Conservation (phyloP, 2,797 vertebrate genomes). For the Loriculus beryllinus region DNA sequence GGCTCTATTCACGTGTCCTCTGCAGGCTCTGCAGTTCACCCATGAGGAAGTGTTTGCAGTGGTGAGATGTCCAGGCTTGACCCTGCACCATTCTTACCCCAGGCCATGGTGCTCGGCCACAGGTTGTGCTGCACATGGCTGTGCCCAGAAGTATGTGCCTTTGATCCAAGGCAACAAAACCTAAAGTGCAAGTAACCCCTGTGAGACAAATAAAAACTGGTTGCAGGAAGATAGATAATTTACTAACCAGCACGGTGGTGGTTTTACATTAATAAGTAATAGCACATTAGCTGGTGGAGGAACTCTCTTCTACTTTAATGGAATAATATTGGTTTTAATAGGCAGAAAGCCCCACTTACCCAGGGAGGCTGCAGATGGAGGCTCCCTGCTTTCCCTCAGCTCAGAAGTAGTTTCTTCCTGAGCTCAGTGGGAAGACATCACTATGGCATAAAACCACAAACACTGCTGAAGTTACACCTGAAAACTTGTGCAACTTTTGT, state of each 20-base stretch:
- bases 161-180: neutral
- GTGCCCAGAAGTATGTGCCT: neutral
- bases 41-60: neutral
- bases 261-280: slow-evolving; percentile 44
- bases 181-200: neutral
- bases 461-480: neutral
- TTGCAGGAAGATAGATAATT: neutral
- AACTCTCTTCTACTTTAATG: neutral
- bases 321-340: neutral
- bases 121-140: neutral
- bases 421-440: neutral
- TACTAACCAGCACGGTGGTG: neutral
- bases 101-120: rapidly evolving
- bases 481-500: neutral
- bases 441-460: neutral
- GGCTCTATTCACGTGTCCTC: neutral
- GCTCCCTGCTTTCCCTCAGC: neutral
- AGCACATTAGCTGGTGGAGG: neutral
- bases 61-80: neutral
- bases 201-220: neutral
- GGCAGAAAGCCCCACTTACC: neutral
- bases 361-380: neutral
- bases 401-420: neutral
- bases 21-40: neutral
- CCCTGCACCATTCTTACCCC: neutral